phyloP scores from a whole-genome alignment of 2,888 invertebrate genomes.

The Drosophila demipolita region DNA sequence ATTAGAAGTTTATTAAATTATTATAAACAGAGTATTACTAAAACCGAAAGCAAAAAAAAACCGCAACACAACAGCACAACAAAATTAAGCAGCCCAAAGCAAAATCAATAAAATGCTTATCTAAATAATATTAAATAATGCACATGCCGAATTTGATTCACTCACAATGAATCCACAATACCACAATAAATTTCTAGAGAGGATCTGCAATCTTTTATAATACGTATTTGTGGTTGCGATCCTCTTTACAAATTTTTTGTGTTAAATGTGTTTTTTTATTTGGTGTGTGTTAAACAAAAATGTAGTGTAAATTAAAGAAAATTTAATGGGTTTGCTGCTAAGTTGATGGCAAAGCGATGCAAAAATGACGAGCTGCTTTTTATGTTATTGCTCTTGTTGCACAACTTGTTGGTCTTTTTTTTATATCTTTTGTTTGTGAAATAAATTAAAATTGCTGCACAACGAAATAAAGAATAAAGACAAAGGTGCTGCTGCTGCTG shows the following conservation, averaged over 20 bases:
- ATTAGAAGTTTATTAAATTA: slow-evolving; percentile 14
- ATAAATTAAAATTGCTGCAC: neutral
- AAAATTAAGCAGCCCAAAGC: neutral
- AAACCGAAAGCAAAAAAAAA: neutral
- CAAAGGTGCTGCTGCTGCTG: neutral
- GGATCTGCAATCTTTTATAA: neutral
- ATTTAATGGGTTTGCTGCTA: neutral
- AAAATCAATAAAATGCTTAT: neutral
- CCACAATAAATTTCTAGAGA: neutral
- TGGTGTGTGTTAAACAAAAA: too few species aligned
- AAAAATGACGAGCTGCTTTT: neutral
- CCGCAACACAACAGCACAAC: neutral
- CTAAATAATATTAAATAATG: neutral
- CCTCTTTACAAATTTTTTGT: neutral
- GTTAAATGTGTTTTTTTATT: neutral
- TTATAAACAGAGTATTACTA: neutral
- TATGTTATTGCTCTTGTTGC: neutral
- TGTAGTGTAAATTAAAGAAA: too few species aligned
- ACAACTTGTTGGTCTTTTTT: neutral
- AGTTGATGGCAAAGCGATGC: neutral
- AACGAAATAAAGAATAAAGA: neutral
- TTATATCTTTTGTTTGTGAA: neutral
- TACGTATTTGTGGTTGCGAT: neutral
- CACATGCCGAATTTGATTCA: neutral
- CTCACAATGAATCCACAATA: neutral